Conservation (phyloP, 1,140 invertebrate genomes). For the Drusus annulatus region DNA sequence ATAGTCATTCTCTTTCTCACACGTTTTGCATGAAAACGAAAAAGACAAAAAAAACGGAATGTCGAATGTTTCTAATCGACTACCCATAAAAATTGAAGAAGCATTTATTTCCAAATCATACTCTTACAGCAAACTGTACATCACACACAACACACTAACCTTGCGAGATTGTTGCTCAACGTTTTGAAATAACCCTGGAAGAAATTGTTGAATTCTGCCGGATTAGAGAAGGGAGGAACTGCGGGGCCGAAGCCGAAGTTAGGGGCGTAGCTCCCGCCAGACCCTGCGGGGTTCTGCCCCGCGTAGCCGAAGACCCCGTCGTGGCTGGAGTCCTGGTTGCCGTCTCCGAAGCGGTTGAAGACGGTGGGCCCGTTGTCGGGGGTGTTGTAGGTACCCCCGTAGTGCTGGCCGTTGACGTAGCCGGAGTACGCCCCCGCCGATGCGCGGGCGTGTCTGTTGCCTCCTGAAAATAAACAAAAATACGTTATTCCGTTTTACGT, state of each 20-base stretch:
- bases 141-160: constrained; percentile 42
- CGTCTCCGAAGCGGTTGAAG: constrained; percentile 55
- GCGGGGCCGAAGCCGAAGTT: constrained; percentile 40
- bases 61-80: too few species aligned
- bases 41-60: too few species aligned
- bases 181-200: constrained; percentile 55
- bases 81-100: too few species aligned
- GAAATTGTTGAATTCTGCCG: constrained; percentile 52
- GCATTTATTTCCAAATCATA: too few species aligned
- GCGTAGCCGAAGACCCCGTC: background rate
- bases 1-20: too few species aligned
- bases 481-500: too few species aligned
- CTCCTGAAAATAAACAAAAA: constrained; percentile 26
- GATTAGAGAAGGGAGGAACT: constrained; percentile 50
- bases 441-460: constrained; percentile 22
- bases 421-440: constrained; percentile 53
- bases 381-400: constrained; percentile 49
- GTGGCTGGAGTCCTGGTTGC: constrained; percentile 13
- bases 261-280: constrained; percentile 29
- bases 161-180: constrained; percentile 51
- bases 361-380: constrained; percentile 52
- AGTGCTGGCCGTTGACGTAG: constrained; percentile 49
- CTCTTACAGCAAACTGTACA: too few species aligned
- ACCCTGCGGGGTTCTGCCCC: background rate
- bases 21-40: too few species aligned